Evolutionary conservation across 2,113 vertebrate genomes (phyloP).

Genomic region (Megalops atlanticus): DNA sequence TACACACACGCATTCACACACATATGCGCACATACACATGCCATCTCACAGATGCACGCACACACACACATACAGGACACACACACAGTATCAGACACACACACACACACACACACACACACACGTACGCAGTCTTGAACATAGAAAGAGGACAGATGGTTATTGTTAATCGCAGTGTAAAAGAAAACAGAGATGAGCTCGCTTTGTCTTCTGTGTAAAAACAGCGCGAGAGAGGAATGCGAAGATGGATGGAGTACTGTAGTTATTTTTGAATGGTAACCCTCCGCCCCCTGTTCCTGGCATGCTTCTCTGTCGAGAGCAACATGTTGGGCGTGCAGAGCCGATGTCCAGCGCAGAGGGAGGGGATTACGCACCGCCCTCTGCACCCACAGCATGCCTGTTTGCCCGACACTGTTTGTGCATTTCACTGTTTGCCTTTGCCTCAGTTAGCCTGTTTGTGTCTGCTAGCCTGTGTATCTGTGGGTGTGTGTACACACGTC

Average conservation of each 20-base stretch:
- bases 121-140: no score
- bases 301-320: conserved; percentile 47
- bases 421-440: conserved; percentile 42
- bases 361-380: conserved; percentile 39
- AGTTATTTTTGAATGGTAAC: conserved; percentile 49
- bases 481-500: neutral
- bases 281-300: conserved; percentile 35
- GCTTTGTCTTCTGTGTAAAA: conserved; percentile 39
- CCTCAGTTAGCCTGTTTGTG: conserved; percentile 10
- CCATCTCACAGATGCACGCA: no score
- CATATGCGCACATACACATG: conserved; percentile 13
- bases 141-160: no score
- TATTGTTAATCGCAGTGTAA: no score
- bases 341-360: conserved; percentile 22
- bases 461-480: conserved; percentile 16
- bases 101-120: no score
- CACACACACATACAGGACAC: conserved; percentile 21
- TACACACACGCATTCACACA: conserved; percentile 28
- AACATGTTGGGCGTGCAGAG: conserved; percentile 43
- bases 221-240: conserved; percentile 42
- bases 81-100: neutral
- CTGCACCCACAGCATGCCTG: conserved; percentile 35
- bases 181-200: no score
- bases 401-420: conserved; percentile 37
- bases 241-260: conserved; percentile 40